These are phyloP conservation scores for Steatocranus sp. DNA, from an alignment of 2,797 vertebrate species.

Conservation along the genomic window DNA sequence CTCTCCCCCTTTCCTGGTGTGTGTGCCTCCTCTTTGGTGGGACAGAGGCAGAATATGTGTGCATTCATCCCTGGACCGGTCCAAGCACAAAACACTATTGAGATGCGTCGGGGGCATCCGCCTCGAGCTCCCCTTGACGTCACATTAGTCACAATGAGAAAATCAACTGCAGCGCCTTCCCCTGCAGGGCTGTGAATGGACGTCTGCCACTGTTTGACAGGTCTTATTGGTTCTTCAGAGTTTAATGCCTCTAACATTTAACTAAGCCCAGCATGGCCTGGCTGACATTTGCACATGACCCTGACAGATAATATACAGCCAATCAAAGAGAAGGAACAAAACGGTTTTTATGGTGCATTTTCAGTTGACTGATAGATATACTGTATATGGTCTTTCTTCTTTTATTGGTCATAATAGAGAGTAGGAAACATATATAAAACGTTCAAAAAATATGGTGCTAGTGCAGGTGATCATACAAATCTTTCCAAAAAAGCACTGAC, in stretches of 20 bases:
- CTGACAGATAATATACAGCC: conserved; percentile 21
- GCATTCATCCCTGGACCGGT: conserved; percentile 13
- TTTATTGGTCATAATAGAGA: neutral
- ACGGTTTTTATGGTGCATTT: neutral
- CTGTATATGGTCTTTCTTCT: neutral
- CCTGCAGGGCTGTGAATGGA: conserved; percentile 27
- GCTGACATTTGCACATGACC: conserved; percentile 49
- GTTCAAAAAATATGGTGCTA: neutral
- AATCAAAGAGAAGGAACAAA: conserved; percentile 3
- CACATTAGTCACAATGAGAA: conserved; percentile 32
- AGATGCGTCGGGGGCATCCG: neutral
- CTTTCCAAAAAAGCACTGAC: neutral
- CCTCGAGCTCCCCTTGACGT: conserved; percentile 34
- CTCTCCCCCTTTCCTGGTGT: conserved; percentile 4
- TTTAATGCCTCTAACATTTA: conserved; percentile 44
- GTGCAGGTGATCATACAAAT: neutral
- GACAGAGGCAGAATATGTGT: conserved; percentile 2
- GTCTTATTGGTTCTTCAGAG: conserved; percentile 28
- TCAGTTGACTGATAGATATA: neutral
- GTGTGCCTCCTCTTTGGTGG: conserved; percentile 1
- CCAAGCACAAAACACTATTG: conserved; percentile 41
- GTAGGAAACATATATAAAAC: neutral
- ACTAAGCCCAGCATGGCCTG: conserved; percentile 1
- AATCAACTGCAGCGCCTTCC: conserved; percentile 15
- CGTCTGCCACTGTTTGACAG: conserved; percentile 33